Evolutionary conservation across 1,140 invertebrate genomes (phyloP).

Genomic region (Cherax destructor): DNA sequence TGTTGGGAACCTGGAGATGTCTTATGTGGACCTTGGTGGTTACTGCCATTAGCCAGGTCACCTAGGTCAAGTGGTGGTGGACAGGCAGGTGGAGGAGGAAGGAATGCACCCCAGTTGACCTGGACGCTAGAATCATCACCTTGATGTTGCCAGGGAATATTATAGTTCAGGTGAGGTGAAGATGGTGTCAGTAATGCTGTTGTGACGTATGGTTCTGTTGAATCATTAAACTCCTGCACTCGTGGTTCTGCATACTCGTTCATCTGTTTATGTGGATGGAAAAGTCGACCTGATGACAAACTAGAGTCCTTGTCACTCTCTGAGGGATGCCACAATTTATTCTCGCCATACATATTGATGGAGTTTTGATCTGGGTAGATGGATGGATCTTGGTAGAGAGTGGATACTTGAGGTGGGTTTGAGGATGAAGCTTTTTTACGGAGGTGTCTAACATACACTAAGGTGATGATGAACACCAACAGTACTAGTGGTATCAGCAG

Average conservation of each 20-base stretch:
- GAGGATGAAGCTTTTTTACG: slow-evolving; percentile 45
- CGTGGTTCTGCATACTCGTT: slow-evolving; percentile 70
- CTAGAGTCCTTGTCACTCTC: slow-evolving; percentile 66
- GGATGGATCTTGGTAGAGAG: slow-evolving; percentile 60
- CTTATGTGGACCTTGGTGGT: slow-evolving; percentile 18
- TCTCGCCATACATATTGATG: slow-evolving; percentile 71
- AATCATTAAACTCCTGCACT: slow-evolving; percentile 41
- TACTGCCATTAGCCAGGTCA: slow-evolving; percentile 27
- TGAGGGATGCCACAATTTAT: slow-evolving; percentile 62
- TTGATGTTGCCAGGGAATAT: slow-evolving; percentile 37
- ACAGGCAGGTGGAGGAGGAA: slow-evolving; percentile 68
- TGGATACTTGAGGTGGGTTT: slow-evolving; percentile 38
- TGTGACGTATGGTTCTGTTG: slow-evolving; percentile 65
- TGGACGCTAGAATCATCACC: slow-evolving; percentile 52
- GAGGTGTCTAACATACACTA: slow-evolving; percentile 56
- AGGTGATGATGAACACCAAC: slow-evolving; percentile 54
- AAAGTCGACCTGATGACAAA: slow-evolving; percentile 59
- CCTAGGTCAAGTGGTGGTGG: slow-evolving; percentile 59
- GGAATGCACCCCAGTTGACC: slow-evolving; percentile 64
- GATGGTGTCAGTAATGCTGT: slow-evolving; percentile 64
- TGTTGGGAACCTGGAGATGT: slow-evolving; percentile 35
- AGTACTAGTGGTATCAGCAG: slow-evolving; percentile 64
- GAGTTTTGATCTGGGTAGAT: slow-evolving; percentile 62
- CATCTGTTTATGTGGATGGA: slow-evolving; percentile 52
- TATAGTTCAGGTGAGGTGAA: slow-evolving; percentile 46